Evolutionary conservation across 2,797 vertebrate species (phyloP), one percentile per base, ranked within the genome.

Genomic region (Poecilia wingei): DNA sequence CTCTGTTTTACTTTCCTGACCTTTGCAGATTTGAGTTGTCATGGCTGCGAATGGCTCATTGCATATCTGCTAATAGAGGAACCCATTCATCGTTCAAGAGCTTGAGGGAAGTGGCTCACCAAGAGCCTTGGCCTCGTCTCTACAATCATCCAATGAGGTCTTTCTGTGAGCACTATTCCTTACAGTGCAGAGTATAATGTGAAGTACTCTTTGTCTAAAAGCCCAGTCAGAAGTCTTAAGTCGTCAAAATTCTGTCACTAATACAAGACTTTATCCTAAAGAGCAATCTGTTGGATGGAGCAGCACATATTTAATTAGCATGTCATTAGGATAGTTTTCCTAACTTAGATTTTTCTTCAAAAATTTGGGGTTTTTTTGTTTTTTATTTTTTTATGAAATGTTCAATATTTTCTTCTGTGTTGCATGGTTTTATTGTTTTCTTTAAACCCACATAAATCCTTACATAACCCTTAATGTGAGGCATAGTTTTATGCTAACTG

Each of bases 91-190:
- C 79, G 80, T 84, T 92, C 81, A 92, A 92, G 91, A 91, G 92
- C 89, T 77, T 73, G 36, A 89, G 88, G 86, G 76, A 90, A 91
- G 88, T 89, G 91, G 89, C 88, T 88, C 90, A 88, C 87, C 75
- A 86, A 89, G 85, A 91, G 80, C 86, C 88, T 90, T 90, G 90
- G 90, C 89, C 92, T 89, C 80, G 78, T 92, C 92, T 91, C 92
- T 90, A 59, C 89, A 93, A 92, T 94, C 89, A 91, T 93, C 91
- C 91, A 93, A 92, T 94, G 87, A 92, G 90, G 76, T 87, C 84
- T 84, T 91, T 80, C 83, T 91, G 85, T 91, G 80, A 89, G 84
- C 78, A 28, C 69, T 57, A 12, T 84, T 86, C 81, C 88, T 87
- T 80, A 75, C 49, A 80, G 75, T 70, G 81, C 73, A 79, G 79